Evolutionary conservation across 2,888 invertebrate species (phyloP), one percentile per base, ranked within the genome.

Genomic region (Hemicrepidius hirtus): DNA sequence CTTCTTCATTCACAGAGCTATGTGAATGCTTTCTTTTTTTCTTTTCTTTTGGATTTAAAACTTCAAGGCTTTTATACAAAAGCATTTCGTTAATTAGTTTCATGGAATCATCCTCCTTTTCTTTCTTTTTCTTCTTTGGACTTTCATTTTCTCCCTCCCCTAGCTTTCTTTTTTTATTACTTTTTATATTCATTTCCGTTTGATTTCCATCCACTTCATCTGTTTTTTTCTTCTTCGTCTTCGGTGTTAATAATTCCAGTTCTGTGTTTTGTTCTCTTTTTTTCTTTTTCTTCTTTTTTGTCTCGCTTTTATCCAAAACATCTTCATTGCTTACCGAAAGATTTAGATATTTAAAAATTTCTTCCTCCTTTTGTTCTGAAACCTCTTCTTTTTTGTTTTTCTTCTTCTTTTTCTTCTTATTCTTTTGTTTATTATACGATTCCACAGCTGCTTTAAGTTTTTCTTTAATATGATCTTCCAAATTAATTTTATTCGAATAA

Each of bases 261-360:
- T 24, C 24, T 40, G 24, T 24, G 5, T 71, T 67, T 70, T 65
- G 18, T 18, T 18, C 28, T 12, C 13, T 28, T 24, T 53, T 53
- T 12, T 53, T 53, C 59, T 72, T 65, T 35, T 63, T 72, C 21
- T 40, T 60, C 28, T 69, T 74, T 28, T 71, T 63, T 16, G 46
- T 63, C 10, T 18, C 16, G 16, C 16, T 66, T 50, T 55, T 55
- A 3, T 21, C 55, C n/a, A 16, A 4, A 1, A 55, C 5, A 50
- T 59, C 37, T 40, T 59, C 32, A 7, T 10, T 46, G 13, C 1
- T 20, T 41, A 28, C 9, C 18, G 21, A 5, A 13, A 41, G 37
- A 24, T 10, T 65, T 28, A 71, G 49, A 21, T 46, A 65, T 63
- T 75, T 69, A 60, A 76, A 77, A 60, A 77, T 76, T 63, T 75